phyloP scores from a whole-genome alignment of 2,797 vertebrate genomes.

The Clangula hyemalis region DNA sequence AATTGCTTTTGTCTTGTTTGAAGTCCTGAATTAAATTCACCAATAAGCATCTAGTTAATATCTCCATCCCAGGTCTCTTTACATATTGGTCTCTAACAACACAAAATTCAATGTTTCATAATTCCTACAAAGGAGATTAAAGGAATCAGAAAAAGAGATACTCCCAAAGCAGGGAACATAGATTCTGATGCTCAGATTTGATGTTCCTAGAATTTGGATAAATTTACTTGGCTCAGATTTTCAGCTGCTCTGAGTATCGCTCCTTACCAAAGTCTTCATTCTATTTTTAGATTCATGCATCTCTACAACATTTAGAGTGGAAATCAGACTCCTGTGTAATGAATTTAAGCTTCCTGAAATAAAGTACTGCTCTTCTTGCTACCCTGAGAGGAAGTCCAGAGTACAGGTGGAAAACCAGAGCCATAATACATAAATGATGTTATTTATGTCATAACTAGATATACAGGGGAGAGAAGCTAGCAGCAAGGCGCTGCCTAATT shows the following conservation, averaged over 20 bases:
- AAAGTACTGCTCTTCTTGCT: not conserved
- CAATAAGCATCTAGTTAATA: not conserved
- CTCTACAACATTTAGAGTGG: not conserved
- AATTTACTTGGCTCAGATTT: not conserved
- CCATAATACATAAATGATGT: not conserved
- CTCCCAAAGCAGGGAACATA: not conserved
- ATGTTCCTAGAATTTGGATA: not conserved
- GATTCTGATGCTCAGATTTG: not conserved
- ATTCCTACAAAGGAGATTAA: not conserved
- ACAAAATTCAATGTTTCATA: not conserved
- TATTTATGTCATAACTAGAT: not conserved
- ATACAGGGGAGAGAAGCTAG: not conserved
- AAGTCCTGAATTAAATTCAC: not conserved
- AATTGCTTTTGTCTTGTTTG: not conserved
- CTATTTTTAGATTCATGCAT: not conserved
- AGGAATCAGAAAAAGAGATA: not conserved
- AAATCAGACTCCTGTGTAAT: not conserved
- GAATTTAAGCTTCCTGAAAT: not conserved
- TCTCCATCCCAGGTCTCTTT: not conserved
- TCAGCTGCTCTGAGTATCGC: not conserved
- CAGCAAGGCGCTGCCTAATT: constrained; percentile 22
- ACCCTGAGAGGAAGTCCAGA: not conserved
- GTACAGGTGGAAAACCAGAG: not conserved
- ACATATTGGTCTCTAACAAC: not conserved
- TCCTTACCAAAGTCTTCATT: not conserved